Conservation (phyloP, 2,888 invertebrate species). For the Machimus atricapillus region DNA sequence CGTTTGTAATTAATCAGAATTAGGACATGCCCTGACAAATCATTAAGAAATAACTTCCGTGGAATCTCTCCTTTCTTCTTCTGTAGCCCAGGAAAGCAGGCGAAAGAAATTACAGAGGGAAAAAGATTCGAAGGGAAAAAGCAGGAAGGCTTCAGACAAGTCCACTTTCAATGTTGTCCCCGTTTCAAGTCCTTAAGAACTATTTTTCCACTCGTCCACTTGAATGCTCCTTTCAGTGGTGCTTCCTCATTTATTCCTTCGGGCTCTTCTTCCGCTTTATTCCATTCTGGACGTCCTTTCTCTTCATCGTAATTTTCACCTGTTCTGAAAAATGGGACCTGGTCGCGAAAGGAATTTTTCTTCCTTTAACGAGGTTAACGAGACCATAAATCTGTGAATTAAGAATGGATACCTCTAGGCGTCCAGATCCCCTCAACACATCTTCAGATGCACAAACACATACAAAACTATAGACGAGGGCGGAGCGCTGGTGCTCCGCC, state of each 20-base stretch:
- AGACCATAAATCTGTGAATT: slow-evolving; percentile 33
- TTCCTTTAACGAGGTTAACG: slow-evolving; percentile 22
- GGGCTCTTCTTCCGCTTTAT: neutral
- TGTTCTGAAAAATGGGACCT: slow-evolving; percentile 21
- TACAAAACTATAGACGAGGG: neutral
- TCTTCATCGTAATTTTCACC: slow-evolving; percentile 12
- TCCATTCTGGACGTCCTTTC: neutral
- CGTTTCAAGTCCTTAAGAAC: neutral
- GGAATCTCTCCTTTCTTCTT: neutral
- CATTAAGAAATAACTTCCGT: neutral
- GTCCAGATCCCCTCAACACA: neutral
- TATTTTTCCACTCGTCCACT: slow-evolving; percentile 1
- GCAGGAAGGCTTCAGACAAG: neutral
- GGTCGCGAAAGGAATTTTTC: slow-evolving; percentile 22
- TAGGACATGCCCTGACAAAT: neutral
- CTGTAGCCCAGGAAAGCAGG: neutral
- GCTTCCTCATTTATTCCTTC: slow-evolving; percentile 2
- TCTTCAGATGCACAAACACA: neutral
- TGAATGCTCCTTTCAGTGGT: slow-evolving; percentile 13
- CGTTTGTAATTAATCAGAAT: neutral
- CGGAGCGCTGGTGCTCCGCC: neutral
- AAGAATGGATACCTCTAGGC: slow-evolving; percentile 12
- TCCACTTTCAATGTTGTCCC: neutral
- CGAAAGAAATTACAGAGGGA: neutral
- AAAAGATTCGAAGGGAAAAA: neutral